Base-by-base conservation (phyloP, 2,797 vertebrate species). In the Pelobates cultripes region DNA sequence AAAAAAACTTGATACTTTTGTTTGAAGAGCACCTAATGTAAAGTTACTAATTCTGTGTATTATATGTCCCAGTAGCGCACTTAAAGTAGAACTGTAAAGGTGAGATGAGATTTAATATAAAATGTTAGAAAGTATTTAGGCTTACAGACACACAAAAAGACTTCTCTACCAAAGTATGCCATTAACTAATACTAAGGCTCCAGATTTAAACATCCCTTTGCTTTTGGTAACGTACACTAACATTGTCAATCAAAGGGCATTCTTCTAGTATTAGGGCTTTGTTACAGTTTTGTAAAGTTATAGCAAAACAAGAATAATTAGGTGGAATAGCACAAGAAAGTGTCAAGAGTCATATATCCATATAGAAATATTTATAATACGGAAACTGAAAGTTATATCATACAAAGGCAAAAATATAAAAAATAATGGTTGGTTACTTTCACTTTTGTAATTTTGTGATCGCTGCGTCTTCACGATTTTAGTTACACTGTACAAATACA, bases 401-500 rank as follows among this genome's bases (percentile, higher is more conserved):
- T 15, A 12, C 14, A 51, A 6, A 51, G 1, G 2, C 47, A 51
- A 70, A n/a, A 45, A 45, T 41, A 14, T 13, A 13, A 60, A 10
- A 60, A 10, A n/a, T 60, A 44, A 72, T 47, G 47, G 41, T 17
- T 69, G 43, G 63, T 70, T 64, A 64, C n/a, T 64, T 67, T 4
- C 57, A 64, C 72, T 75, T 70, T 83, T 7, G 17, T 67, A 70
- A 60, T 17, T 71, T 76, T 75, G 73, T 83, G 53, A 86, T 66
- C 86, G 89, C 88, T 85, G 85, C 75, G 86, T 88, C 86, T 84
- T 82, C 61, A 28, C 13, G 2, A 44, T 66, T 76, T 87, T 44
- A 13, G 87, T 80, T 70, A 45, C 71, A 89, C 73, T 76, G 85
- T 87, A 84, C 78, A 90, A 91, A 87, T 86, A 81, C 83, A 84